phyloP scores from a whole-genome alignment of 1,140 invertebrate species.

The Ostrea edulis region DNA sequence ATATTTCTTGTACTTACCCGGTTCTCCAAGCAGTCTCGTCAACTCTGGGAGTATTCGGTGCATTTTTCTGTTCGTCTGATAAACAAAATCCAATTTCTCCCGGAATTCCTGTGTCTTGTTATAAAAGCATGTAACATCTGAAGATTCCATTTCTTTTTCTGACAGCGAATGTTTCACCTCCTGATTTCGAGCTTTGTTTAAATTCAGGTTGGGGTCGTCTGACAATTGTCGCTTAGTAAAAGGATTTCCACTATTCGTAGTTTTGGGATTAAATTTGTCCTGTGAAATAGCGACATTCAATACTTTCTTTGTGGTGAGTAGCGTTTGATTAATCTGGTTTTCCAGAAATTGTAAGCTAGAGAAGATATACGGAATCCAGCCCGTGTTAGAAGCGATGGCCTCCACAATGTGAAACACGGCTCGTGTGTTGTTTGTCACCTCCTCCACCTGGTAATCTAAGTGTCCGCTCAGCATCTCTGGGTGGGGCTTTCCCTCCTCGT shows the following conservation, averaged over 20 bases:
- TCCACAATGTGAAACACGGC: conserved; percentile 62
- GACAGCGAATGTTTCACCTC: neutral
- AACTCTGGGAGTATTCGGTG: conserved; percentile 62
- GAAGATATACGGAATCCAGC: conserved; percentile 69
- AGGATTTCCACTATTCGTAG: neutral
- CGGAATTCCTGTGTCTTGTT: neutral
- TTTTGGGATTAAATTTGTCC: conserved; percentile 4
- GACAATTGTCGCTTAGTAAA: neutral
- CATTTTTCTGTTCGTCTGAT: conserved; percentile 57
- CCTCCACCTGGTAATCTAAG: conserved; percentile 50
- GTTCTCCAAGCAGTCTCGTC: conserved; percentile 65
- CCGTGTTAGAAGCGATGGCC: conserved; percentile 64
- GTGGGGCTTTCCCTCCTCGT: conserved; percentile 21
- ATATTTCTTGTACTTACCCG: conserved; percentile 54
- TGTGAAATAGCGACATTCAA: conserved; percentile 14
- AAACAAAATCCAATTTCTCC: conserved; percentile 54
- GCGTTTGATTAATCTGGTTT: conserved; percentile 58
- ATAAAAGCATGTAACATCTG: neutral
- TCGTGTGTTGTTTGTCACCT: conserved; percentile 61
- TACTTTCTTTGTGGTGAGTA: conserved; percentile 45
- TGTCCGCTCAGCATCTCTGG: conserved; percentile 29
- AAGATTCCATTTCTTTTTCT: neutral
- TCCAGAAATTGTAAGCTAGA: conserved; percentile 65
- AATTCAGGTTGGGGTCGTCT: neutral
- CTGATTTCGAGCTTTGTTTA: neutral